A percentile compares a stretch with the other conserved stretches of the same genome.
phyloP scores from a whole-genome alignment of 2,113 vertebrate species.

The Chrysemys picta region DNA sequence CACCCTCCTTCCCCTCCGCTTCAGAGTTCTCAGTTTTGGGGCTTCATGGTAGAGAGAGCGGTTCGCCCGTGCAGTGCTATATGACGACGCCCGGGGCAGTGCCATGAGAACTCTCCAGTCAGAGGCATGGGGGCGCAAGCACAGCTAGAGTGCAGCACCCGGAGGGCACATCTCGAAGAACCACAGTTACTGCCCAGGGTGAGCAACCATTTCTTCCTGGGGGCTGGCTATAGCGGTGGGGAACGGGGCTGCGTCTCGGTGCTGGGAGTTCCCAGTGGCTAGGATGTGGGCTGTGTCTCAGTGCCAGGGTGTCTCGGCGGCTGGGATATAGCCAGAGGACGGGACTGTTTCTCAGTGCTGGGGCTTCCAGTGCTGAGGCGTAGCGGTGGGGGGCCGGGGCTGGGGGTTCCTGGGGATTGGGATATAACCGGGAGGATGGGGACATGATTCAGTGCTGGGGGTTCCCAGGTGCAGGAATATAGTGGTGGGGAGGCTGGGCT shows the following conservation, averaged over 20 bases:
- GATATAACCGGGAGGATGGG: not conserved
- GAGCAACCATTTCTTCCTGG: not conserved
- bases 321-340: not conserved
- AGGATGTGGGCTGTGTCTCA: not conserved
- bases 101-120: not conserved
- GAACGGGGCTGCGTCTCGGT: not conserved
- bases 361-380: not conserved
- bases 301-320: not conserved
- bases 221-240: not conserved
- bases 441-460: not conserved
- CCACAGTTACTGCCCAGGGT: not conserved
- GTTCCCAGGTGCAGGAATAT: not conserved
- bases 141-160: no score
- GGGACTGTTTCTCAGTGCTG: not conserved
- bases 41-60: not conserved
- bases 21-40: not conserved
- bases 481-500: not conserved
- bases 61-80: not conserved
- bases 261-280: not conserved
- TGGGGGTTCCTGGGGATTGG: not conserved
- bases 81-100: not conserved
- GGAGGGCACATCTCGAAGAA: not conserved
- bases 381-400: not conserved
- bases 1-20: not conserved
- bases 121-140: not conserved